Evolutionary conservation across 2,888 invertebrate genomes (phyloP).

Genomic region (Rhamphomyia laevipes): DNA sequence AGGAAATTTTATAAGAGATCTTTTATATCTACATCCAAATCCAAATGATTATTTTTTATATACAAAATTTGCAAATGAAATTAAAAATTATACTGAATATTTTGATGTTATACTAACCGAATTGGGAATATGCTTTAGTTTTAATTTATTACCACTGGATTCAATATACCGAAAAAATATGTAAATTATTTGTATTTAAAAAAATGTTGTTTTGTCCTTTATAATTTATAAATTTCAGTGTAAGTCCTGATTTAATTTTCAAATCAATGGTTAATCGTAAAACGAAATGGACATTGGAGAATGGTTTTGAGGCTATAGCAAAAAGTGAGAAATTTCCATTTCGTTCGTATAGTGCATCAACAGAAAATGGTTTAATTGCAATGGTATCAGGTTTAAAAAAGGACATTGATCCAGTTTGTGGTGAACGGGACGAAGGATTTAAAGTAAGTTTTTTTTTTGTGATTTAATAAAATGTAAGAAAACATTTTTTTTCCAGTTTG

Average conservation of each 20-base stretch:
- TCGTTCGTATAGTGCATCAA: conserved; percentile 2
- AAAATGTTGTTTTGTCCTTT: too few relatives aligned
- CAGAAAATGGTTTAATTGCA: background rate
- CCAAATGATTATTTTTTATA: background rate
- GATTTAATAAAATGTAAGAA: background rate
- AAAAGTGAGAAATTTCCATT: conserved; percentile 1
- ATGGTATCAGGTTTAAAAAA: background rate
- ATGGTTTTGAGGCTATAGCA: background rate
- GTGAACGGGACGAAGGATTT: conserved; percentile 6
- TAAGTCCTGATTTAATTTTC: background rate
- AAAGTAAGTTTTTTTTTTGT: conserved; percentile 2
- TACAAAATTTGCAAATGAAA: background rate
- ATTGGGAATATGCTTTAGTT: conserved; percentile 5
- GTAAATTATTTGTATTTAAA: background rate
- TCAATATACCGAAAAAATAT: conserved; percentile 2
- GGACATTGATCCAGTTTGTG: conserved; percentile 3
- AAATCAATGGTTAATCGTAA: background rate
- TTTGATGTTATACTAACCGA: conserved; percentile 3
- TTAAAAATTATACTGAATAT: background rate
- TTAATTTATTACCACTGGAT: conserved; percentile 1
- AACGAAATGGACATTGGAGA: conserved; percentile 3
- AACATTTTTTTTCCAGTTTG: conserved; percentile 2
- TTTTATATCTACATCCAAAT: background rate
- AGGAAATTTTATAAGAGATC: background rate
- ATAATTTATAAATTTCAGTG: too few relatives aligned